phyloP scores from a whole-genome alignment of 1,140 invertebrate species.

The Radopholus similis region DNA sequence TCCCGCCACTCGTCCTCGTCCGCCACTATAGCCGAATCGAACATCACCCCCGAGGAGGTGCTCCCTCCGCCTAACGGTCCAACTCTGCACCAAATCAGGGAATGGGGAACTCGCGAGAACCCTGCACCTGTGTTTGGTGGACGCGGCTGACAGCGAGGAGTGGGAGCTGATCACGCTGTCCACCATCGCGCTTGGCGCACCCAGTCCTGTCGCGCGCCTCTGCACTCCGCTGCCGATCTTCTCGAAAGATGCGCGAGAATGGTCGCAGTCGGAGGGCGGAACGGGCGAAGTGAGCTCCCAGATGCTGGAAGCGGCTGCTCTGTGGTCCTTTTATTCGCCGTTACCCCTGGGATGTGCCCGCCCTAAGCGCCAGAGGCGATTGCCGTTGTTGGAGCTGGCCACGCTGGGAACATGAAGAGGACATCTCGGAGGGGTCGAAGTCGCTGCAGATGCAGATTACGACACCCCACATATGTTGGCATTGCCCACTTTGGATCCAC shows the following conservation, averaged over 20 bases:
- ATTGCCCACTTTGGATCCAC: constrained; percentile 3
- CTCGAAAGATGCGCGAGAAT: not conserved
- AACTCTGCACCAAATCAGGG: not conserved
- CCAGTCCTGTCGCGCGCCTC: not conserved
- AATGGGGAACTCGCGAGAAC: not conserved
- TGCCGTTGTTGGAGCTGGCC: not conserved
- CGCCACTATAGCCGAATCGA: constrained; percentile 11
- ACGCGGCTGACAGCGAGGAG: not conserved
- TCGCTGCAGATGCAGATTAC: not conserved
- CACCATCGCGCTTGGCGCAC: not conserved
- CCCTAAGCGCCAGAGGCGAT: not conserved
- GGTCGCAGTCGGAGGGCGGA: not conserved
- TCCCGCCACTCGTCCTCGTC: not conserved
- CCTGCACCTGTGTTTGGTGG: not conserved
- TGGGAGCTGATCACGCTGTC: constrained; percentile 1
- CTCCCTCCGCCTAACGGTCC: not conserved
- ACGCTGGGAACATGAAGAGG: constrained; percentile 1
- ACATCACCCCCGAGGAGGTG: constrained; percentile 1
- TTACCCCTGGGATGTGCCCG: not conserved
- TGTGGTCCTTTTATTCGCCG: not conserved
- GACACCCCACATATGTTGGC: not conserved
- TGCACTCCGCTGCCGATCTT: not conserved
- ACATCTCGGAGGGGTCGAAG: constrained; percentile 2
- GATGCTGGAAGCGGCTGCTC: not conserved
- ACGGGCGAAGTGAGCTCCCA: not conserved